Evolutionary conservation across 1,140 invertebrate genomes (phyloP).

Genomic region (Trachelipus rathkii): DNA sequence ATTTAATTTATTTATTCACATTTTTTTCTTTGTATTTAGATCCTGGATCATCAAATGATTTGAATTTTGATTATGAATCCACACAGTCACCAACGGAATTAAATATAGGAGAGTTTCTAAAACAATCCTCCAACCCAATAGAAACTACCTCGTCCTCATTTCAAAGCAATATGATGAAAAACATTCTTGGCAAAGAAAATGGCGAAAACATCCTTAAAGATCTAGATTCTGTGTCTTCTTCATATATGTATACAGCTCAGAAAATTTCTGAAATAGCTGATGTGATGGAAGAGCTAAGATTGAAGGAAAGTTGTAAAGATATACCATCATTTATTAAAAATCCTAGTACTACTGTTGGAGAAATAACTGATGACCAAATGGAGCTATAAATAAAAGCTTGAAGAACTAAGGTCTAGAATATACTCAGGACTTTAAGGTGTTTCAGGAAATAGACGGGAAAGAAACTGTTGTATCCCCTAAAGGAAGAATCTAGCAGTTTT

Average conservation of each 20-base stretch:
- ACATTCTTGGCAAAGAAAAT: neutral
- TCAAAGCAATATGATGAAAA: neutral
- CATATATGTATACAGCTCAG: neutral
- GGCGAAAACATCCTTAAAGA: neutral
- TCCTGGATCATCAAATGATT: too few relatives aligned
- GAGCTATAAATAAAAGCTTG: conserved; percentile 28
- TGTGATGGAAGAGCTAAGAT: conserved; percentile 14
- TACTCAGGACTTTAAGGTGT: conserved; percentile 31
- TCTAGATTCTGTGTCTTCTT: neutral
- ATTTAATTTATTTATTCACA: too few relatives aligned
- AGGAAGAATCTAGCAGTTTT: neutral
- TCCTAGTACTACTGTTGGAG: conserved; percentile 14
- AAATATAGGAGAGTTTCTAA: neutral
- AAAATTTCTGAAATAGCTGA: conserved; percentile 9
- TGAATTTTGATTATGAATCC: too few relatives aligned
- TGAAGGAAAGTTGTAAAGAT: conserved; percentile 23
- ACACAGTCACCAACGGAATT: neutral
- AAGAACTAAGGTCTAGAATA: conserved; percentile 33
- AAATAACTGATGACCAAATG: conserved; percentile 38
- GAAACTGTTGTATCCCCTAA: neutral
- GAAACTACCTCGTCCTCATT: neutral
- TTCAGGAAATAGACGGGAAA: conserved; percentile 28
- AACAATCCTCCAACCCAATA: neutral
- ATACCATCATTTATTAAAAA: conserved; percentile 27
- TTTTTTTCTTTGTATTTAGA: too few relatives aligned